Base-by-base conservation (phyloP, 2,888 invertebrate species). In the Neoscelio sp. region DNA sequence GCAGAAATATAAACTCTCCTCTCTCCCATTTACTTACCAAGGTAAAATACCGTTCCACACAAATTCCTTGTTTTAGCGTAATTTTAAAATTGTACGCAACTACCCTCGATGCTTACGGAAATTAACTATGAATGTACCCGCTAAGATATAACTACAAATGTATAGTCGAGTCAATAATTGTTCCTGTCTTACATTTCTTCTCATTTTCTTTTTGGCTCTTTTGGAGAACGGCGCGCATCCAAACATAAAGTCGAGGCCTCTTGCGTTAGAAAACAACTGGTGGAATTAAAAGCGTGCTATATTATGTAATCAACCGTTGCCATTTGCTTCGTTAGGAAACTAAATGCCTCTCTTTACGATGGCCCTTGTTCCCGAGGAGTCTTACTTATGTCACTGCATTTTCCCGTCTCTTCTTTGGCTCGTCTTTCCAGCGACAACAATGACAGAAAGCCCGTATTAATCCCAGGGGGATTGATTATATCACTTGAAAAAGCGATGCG, bases 241-340 rank as follows among this genome's bases (percentile, higher is more conserved):
- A n/a, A n/a, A n/a, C n/a, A n/a, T n/a, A n/a, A n/a, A n/a, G 18
- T 8, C 23, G 44, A 23, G 44, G 18, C 33, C 48, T 48, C 48
- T 3, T n/a, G 23, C 60, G 56, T 7, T 38, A 35, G 42, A 28
- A 18, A 44, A 18, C 44, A 26, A 40, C 12, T 20, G 5, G 18
- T 20, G 58, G 58, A 77, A 70, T 77, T 71, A 70, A 68, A 76
- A 60, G 46, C 33, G 20, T 10, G 42, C 28, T 12, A 28, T 62
- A 46, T 67, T 65, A 35, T 46, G 65, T 65, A 73, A 73, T 67
- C 73, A 46, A 30, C 30, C 48, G 62, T 38, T 67, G 28, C 56
- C 35, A 30, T 65, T 50, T 30, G 50, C 67, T 42, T 42, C 52
- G 65, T 78, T 65, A 71, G 8, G 48, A 23, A 38, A 48, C 54